phyloP scores from a whole-genome alignment of 1,140 invertebrate genomes.

The Galendromus occidentalis region DNA sequence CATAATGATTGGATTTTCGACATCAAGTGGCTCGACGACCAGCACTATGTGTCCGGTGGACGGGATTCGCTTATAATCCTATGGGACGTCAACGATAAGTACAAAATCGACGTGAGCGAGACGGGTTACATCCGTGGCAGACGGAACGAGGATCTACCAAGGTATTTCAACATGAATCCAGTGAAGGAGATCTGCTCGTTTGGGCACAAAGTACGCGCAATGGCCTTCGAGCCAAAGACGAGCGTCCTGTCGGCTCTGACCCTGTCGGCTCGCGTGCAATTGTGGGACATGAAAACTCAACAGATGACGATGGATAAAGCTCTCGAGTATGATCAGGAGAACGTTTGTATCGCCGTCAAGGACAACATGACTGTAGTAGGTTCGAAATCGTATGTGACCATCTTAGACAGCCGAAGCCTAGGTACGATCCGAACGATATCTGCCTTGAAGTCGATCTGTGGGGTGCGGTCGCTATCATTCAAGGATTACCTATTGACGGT shows the following conservation, averaged over 20 bases:
- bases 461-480: constrained; percentile 71
- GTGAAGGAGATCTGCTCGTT: constrained; percentile 42
- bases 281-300: constrained; percentile 70
- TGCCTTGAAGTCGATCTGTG: constrained; percentile 25
- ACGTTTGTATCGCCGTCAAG: constrained; percentile 71
- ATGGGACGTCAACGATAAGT: constrained; percentile 30
- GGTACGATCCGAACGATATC: constrained; percentile 44
- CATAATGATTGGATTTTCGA: constrained; percentile 90
- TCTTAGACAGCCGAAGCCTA: constrained; percentile 65
- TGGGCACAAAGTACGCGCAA: constrained; percentile 49
- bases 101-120: constrained; percentile 17
- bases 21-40: constrained; percentile 85
- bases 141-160: not conserved
- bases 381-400: constrained; percentile 70
- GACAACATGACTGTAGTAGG: constrained; percentile 68
- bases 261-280: constrained; percentile 68
- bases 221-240: constrained; percentile 53
- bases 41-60: constrained; percentile 68
- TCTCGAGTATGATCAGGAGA: constrained; percentile 39
- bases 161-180: constrained; percentile 39
- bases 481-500: constrained; percentile 70
- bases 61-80: constrained; percentile 47
- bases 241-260: constrained; percentile 74
- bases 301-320: constrained; percentile 31
- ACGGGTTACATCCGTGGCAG: constrained; percentile 17